Evolutionary conservation across 1,140 invertebrate genomes (phyloP).

Genomic region (Wasmannia auropunctata): DNA sequence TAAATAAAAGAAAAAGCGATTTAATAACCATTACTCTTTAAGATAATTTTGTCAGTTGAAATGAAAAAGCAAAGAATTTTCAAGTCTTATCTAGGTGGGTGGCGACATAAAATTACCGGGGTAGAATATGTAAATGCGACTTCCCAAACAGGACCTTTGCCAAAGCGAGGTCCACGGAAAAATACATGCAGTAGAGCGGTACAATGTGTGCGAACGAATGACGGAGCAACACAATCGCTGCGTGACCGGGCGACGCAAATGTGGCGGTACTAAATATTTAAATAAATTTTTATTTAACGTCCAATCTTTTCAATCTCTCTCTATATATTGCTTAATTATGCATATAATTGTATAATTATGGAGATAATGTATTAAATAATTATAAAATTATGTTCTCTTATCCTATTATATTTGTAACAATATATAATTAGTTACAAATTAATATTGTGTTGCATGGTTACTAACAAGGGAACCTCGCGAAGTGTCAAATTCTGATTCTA

Average conservation of each 20-base stretch:
- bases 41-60: conserved; percentile 79
- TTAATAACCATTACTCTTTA: background rate
- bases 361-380: background rate
- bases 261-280: conserved; percentile 78
- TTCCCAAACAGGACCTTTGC: conserved; percentile 87
- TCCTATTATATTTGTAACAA: background rate
- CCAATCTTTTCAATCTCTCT: background rate
- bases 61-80: conserved; percentile 86
- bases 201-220: conserved; percentile 86
- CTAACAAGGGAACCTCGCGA: no score
- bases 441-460: background rate
- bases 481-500: no score
- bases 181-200: conserved; percentile 86
- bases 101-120: conserved; percentile 86
- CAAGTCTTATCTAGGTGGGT: conserved; percentile 89
- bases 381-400: background rate
- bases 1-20: background rate
- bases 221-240: conserved; percentile 80
- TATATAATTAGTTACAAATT: background rate
- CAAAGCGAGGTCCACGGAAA: conserved; percentile 84
- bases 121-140: conserved; percentile 87
- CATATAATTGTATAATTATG: background rate
- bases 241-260: conserved; percentile 79
- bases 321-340: no score
- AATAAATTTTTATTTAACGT: conserved; percentile 67